phyloP scores from a whole-genome alignment of 1,140 invertebrate species.

The Penaeus indicus region DNA sequence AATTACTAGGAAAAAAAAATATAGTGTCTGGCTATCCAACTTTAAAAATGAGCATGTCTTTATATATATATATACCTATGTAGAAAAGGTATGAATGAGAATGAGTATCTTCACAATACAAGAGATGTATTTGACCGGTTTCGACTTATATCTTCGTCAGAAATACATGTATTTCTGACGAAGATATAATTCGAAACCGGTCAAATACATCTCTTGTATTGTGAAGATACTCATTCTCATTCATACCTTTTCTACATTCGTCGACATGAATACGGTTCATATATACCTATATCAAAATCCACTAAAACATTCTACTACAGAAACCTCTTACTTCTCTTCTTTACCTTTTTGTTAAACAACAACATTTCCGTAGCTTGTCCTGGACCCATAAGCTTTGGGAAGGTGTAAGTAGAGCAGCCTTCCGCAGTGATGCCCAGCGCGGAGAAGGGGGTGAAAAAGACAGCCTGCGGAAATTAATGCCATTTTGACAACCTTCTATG shows the following conservation, averaged over 20 bases:
- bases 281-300: background rate
- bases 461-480: constrained; percentile 69
- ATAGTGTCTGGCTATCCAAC: background rate
- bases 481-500: background rate
- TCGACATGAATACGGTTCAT: no score
- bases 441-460: constrained; percentile 75
- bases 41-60: background rate
- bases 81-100: no score
- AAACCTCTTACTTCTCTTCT: no score
- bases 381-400: constrained; percentile 85
- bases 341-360: constrained; percentile 83
- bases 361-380: constrained; percentile 86
- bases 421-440: constrained; percentile 77
- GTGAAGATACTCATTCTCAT: no score
- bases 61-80: background rate
- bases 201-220: no score
- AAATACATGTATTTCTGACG: no score
- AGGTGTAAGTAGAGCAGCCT: constrained; percentile 87
- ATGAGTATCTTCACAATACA: no score
- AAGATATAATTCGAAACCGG: no score
- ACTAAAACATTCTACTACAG: background rate
- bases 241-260: no score
- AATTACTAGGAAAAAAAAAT: background rate
- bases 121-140: no score
- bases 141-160: no score